phyloP scores from a whole-genome alignment of 2,113 vertebrate genomes.

The Gorsachius goisagi region DNA sequence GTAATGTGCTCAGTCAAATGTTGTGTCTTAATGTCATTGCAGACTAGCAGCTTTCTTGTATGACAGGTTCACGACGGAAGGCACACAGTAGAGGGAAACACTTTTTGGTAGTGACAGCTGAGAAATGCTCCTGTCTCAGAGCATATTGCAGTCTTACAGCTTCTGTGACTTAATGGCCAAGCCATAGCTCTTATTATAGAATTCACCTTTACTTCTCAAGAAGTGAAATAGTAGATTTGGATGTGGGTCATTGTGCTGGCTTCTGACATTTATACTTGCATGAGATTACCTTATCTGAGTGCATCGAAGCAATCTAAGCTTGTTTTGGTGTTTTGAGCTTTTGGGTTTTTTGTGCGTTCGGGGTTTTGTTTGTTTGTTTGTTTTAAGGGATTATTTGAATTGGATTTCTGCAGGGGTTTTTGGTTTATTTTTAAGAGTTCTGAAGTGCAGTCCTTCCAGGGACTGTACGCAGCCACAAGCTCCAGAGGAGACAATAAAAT shows the following conservation, averaged over 20 bases:
- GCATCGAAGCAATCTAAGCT: background rate
- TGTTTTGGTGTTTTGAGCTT: background rate
- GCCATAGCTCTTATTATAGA: background rate
- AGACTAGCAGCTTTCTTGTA: background rate
- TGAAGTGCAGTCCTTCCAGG: background rate
- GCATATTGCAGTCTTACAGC: background rate
- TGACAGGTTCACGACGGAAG: background rate
- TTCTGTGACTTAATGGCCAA: background rate
- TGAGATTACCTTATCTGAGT: background rate
- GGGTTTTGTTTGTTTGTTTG: background rate
- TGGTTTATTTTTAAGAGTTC: background rate
- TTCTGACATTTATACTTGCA: background rate
- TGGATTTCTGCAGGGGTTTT: background rate
- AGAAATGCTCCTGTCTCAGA: background rate
- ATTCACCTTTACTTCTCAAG: background rate
- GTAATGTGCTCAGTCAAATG: background rate
- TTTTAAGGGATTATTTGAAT: background rate
- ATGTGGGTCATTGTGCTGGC: background rate
- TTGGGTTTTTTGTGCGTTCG: fast-evolving
- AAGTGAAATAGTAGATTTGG: background rate
- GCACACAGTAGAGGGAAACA: background rate
- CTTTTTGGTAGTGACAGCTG: background rate
- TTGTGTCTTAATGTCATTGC: background rate
- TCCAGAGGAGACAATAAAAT: background rate
- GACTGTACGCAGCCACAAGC: background rate